Percentiles rank a stretch among this genome's conserved stretches.
These are phyloP conservation scores for Arion vulgaris DNA, from an alignment of 1,140 invertebrate species.

Conservation along the genomic window DNA sequence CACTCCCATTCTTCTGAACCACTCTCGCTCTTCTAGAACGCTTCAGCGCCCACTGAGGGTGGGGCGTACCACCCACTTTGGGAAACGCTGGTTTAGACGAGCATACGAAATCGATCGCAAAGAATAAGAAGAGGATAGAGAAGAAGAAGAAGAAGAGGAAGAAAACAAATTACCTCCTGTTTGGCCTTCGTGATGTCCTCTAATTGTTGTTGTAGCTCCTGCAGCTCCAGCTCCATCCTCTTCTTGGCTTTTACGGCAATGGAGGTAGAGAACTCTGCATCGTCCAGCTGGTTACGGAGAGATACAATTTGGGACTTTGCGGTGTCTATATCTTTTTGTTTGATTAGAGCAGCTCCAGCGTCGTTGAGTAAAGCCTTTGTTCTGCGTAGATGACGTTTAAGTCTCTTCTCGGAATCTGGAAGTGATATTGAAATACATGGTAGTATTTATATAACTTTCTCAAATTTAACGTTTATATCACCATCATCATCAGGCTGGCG, in stretches of 20 bases:
- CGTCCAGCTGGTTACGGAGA: conserved; percentile 91
- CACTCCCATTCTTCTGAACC: too few species aligned
- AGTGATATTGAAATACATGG: background rate
- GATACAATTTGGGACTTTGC: conserved; percentile 88
- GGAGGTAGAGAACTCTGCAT: conserved; percentile 86
- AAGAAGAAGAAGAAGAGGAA: too few species aligned
- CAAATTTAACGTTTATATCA: too few species aligned
- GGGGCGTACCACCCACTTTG: too few species aligned
- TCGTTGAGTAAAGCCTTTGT: conserved; percentile 68
- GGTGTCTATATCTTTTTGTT: conserved; percentile 86
- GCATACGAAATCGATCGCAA: too few species aligned
- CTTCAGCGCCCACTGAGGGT: too few species aligned
- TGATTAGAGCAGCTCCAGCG: conserved; percentile 79
- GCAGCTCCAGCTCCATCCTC: conserved; percentile 84
- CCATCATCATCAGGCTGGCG: too few species aligned
- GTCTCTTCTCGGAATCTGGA: conserved; percentile 63
- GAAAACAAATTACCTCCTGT: conserved; percentile 83
- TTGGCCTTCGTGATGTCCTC: conserved; percentile 84
- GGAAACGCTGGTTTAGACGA: too few species aligned
- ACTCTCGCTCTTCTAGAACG: too few species aligned
- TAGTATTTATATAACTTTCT: too few species aligned
- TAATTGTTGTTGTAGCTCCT: conserved; percentile 83
- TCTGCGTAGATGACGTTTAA: conserved; percentile 64
- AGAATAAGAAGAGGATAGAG: too few species aligned
- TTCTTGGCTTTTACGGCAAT: conserved; percentile 89